These are phyloP conservation scores for Apamea crenata DNA, from an alignment of 2,888 invertebrate species.

Conservation along the genomic window DNA sequence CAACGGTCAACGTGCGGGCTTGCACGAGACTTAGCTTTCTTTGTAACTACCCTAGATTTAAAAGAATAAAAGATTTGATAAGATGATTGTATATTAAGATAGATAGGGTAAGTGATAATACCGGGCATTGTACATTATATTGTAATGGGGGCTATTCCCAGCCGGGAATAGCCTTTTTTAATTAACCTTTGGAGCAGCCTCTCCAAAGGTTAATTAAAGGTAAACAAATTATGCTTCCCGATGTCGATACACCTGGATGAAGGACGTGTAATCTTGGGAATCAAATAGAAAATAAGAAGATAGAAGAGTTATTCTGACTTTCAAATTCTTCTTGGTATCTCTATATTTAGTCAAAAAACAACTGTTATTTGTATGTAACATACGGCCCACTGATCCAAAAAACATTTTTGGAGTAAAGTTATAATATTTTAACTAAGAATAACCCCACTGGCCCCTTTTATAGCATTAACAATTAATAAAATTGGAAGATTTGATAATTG, in stretches of 20 bases:
- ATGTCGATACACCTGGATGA: not conserved
- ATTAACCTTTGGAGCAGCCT: too few species aligned
- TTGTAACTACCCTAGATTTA: conserved; percentile 6
- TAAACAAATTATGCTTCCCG: not conserved
- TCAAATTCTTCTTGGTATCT: not conserved
- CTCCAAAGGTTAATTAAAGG: not conserved
- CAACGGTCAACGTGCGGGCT: conserved; percentile 22
- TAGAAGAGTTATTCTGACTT: not conserved
- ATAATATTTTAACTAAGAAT: not conserved
- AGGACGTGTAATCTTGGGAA: too few species aligned
- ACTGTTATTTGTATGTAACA: not conserved
- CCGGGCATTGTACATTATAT: not conserved
- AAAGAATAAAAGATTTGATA: conserved; percentile 25
- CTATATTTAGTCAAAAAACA: not conserved
- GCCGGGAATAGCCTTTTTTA: too few species aligned
- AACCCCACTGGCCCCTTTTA: not conserved
- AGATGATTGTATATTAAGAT: conserved; percentile 40
- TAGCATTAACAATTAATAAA: conserved; percentile 1
- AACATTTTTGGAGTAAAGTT: not conserved
- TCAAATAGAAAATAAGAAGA: too few species aligned
- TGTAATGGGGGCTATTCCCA: not conserved
- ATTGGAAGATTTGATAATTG: conserved; percentile 24
- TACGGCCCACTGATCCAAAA: not conserved
- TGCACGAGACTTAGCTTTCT: conserved; percentile 17
- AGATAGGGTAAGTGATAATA: conserved; percentile 21